Conservation (phyloP, 2,888 invertebrate species). For the Epistrophella euchroma region DNA sequence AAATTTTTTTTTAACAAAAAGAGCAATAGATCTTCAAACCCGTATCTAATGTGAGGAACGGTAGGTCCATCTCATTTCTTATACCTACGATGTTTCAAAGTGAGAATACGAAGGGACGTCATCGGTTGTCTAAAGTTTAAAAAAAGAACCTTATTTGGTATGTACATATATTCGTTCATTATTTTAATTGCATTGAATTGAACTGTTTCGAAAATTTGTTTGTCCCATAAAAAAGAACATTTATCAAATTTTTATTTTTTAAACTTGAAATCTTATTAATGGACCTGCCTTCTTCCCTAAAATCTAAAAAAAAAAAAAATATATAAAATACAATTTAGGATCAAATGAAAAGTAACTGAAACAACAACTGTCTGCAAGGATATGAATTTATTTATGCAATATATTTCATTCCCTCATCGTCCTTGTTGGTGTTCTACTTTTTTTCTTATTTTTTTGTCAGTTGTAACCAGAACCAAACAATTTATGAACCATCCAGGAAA, state of each 20-base stretch:
- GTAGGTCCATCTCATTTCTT: no score
- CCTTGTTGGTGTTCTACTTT: slow-evolving; percentile 17
- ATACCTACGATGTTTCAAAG: no score
- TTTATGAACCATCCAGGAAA: slow-evolving; percentile 71
- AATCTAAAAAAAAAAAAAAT: not conserved
- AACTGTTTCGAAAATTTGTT: not conserved
- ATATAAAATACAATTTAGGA: slow-evolving; percentile 70
- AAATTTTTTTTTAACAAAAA: no score
- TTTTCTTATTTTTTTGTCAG: slow-evolving; percentile 21
- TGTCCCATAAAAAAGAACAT: not conserved
- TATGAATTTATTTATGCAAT: slow-evolving; percentile 74
- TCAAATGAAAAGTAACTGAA: slow-evolving; percentile 75
- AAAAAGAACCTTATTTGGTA: no score
- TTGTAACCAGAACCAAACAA: slow-evolving; percentile 47
- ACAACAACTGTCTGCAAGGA: slow-evolving; percentile 74
- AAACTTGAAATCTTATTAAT: not conserved
- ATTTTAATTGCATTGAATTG: no score
- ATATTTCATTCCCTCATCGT: slow-evolving; percentile 63
- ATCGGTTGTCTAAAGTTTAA: no score
- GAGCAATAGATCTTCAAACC: no score
- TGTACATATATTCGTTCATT: no score
- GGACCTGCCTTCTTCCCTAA: not conserved
- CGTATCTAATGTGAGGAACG: no score
- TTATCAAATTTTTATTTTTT: not conserved
- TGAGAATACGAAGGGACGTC: no score